phyloP scores from a whole-genome alignment of 1,140 invertebrate genomes.

The Drosophila orena region DNA sequence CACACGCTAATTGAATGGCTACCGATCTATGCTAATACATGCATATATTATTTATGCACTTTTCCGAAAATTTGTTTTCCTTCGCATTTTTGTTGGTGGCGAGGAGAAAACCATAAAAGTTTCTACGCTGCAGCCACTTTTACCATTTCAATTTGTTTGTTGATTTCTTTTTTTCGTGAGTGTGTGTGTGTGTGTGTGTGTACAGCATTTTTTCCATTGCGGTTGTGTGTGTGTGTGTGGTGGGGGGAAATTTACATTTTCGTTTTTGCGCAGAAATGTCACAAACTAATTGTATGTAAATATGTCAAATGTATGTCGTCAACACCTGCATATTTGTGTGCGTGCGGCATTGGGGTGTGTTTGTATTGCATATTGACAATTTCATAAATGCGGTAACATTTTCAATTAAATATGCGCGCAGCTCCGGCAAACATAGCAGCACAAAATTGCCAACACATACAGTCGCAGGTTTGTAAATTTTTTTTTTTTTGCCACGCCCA shows the following conservation, averaged over 20 bases:
- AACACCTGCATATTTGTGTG: constrained; percentile 60
- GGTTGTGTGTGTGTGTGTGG: constrained; percentile 21
- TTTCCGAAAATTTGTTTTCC: constrained; percentile 44
- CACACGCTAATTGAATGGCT: constrained; percentile 71
- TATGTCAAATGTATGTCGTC: constrained; percentile 79
- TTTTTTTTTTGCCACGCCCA: constrained; percentile 25
- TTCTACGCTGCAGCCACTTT: constrained; percentile 38
- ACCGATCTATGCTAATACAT: constrained; percentile 66
- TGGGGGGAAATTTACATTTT: constrained; percentile 60
- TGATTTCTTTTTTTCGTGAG: constrained; percentile 42
- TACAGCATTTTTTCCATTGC: constrained; percentile 21
- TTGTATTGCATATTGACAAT: constrained; percentile 81
- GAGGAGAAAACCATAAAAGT: constrained; percentile 58
- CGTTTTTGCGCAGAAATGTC: constrained; percentile 60
- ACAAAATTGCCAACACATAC: constrained; percentile 43
- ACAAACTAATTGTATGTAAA: constrained; percentile 82
- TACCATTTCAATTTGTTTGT: constrained; percentile 73
- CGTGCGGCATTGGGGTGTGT: constrained; percentile 30
- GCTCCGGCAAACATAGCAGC: constrained; percentile 70
- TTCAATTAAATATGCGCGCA: constrained; percentile 83
- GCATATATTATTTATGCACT: constrained; percentile 72
- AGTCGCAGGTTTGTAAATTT: constrained; percentile 11
- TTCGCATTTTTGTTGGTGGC: constrained; percentile 25
- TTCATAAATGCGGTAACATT: constrained; percentile 83
- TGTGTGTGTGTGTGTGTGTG: constrained; percentile 1